These are phyloP conservation scores for Xanthorhoe spadicearia DNA, from an alignment of 2,888 invertebrate species.

Conservation along the genomic window DNA sequence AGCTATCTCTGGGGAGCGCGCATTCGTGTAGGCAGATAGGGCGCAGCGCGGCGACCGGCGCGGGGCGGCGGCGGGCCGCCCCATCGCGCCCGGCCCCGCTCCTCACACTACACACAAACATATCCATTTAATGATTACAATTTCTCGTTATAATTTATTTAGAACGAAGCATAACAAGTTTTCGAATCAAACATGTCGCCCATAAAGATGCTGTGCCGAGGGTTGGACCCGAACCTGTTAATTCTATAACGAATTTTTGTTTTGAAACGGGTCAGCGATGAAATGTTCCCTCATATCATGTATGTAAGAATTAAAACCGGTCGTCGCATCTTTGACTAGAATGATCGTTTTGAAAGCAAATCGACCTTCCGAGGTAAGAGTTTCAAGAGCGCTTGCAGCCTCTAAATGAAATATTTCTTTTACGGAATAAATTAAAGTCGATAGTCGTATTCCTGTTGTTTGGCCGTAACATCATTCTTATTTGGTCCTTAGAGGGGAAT, in stretches of 20 bases:
- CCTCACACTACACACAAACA: conserved; percentile 78
- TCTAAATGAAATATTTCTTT: conserved; percentile 83
- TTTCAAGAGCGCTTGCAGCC: conserved; percentile 72
- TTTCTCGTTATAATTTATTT: conserved; percentile 85
- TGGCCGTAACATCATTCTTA: conserved; percentile 68
- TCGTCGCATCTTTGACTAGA: conserved; percentile 70
- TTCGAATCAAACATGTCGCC: conserved; percentile 85
- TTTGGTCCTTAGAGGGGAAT: conserved; percentile 75
- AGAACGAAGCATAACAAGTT: conserved; percentile 84
- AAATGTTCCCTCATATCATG: conserved; percentile 78
- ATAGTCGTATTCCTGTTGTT: conserved; percentile 74
- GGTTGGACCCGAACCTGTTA: conserved; percentile 78
- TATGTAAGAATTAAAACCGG: conserved; percentile 83
- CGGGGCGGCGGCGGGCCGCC: conserved; percentile 44
- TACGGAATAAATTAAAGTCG: conserved; percentile 82
- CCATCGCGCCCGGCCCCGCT: conserved; percentile 61
- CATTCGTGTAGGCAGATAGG: conserved; percentile 80
- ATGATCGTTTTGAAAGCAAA: conserved; percentile 77
- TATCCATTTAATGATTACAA: conserved; percentile 84
- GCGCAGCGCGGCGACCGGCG: no score
- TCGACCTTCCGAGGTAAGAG: conserved; percentile 70
- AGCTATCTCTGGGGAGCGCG: conserved; percentile 75
- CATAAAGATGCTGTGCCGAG: conserved; percentile 83
- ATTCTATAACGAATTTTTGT: conserved; percentile 79
- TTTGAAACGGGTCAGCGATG: conserved; percentile 58